Percentiles rank a stretch among this genome's conserved stretches.
phyloP scores from a whole-genome alignment of 2,888 invertebrate genomes.

The Nemotelus pantherinus region DNA sequence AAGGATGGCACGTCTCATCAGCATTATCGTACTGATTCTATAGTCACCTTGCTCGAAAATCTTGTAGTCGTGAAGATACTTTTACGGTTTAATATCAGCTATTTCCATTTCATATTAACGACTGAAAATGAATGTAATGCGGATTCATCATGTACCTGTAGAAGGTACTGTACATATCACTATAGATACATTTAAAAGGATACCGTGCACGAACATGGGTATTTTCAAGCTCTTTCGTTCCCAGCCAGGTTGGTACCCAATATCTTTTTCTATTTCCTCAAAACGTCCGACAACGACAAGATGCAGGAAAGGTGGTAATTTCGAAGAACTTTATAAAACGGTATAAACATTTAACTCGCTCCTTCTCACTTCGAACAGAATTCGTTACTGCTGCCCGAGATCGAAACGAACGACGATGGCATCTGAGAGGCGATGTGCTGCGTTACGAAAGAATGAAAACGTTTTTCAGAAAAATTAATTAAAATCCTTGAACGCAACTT shows the following conservation, averaged over 20 bases:
- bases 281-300: too few species aligned
- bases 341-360: conserved; percentile 25
- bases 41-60: too few species aligned
- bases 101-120: conserved; percentile 27
- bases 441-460: conserved; percentile 27
- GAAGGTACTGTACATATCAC: too few species aligned
- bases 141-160: conserved; percentile 15
- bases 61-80: neutral
- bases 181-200: too few species aligned
- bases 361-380: neutral
- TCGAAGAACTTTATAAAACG: neutral
- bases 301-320: too few species aligned
- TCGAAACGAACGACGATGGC: too few species aligned
- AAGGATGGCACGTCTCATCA: neutral
- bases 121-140: conserved; percentile 25
- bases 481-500: conserved; percentile 40
- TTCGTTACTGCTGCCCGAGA: too few species aligned
- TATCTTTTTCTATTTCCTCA: too few species aligned
- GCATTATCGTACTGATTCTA: too few species aligned
- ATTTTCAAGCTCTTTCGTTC: too few species aligned
- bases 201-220: neutral
- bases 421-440: too few species aligned
- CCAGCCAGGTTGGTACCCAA: too few species aligned
- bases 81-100: neutral
- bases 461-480: conserved; percentile 33